Percentiles rank a stretch among this genome's conserved stretches.
phyloP scores from a whole-genome alignment of 2,113 vertebrate species.

The Varanus salvator region DNA sequence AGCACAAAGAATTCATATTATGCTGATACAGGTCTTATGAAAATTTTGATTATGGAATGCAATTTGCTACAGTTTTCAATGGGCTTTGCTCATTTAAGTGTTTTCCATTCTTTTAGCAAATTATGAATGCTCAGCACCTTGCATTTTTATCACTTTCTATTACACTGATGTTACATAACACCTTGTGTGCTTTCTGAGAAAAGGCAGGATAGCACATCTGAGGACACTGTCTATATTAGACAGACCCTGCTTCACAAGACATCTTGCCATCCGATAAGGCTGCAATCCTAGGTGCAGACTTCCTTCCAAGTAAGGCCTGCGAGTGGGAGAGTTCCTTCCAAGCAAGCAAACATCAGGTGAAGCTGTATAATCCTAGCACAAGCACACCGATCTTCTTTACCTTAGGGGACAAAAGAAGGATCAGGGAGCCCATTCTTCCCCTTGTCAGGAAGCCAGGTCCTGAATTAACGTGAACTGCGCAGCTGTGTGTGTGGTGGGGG shows the following conservation, averaged over 20 bases:
- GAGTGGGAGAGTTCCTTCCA: background rate
- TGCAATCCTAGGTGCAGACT: background rate
- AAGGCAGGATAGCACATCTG: background rate
- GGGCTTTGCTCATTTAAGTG: background rate
- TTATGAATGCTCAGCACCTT: too few species aligned
- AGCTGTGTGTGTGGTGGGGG: too few species aligned
- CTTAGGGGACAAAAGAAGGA: too few species aligned
- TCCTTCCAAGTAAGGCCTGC: background rate
- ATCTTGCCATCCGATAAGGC: background rate
- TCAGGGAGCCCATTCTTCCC: too few species aligned
- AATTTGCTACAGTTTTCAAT: background rate
- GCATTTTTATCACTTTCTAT: background rate
- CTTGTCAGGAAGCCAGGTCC: too few species aligned
- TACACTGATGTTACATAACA: background rate
- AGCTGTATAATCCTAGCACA: background rate
- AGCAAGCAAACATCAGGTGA: background rate
- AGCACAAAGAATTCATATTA: background rate
- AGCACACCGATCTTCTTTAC: too few species aligned
- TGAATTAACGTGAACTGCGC: too few species aligned
- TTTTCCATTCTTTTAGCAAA: background rate
- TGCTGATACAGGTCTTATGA: background rate
- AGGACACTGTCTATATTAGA: background rate
- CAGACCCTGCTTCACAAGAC: background rate
- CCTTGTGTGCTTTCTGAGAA: background rate
- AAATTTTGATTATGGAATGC: background rate